Conservation (phyloP, 2,797 vertebrate genomes). For the Myotis daubentonii region DNA sequence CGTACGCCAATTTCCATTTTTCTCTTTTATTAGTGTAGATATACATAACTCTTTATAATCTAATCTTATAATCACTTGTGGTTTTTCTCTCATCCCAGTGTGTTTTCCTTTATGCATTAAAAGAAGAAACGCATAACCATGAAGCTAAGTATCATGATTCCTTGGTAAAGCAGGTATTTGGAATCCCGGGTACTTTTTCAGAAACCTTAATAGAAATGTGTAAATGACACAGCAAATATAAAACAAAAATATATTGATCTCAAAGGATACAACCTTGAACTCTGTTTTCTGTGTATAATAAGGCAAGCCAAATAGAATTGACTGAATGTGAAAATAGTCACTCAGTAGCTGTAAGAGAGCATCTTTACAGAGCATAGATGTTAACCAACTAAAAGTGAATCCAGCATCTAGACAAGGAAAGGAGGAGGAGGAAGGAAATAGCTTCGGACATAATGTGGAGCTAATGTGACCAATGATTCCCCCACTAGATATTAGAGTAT, state of each 20-base stretch:
- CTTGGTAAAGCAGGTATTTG: neutral
- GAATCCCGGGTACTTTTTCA: neutral
- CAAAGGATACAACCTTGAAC: neutral
- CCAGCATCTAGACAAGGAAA: neutral
- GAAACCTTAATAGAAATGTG: neutral
- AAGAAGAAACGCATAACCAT: neutral
- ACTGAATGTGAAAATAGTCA: neutral
- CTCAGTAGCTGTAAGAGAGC: neutral
- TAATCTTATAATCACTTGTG: neutral
- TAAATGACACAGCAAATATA: neutral
- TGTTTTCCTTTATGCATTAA: neutral
- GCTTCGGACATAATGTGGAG: neutral
- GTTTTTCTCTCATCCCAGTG: neutral
- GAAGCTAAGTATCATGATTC: neutral
- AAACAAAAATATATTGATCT: constrained; percentile 12
- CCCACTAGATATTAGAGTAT: neutral
- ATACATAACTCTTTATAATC: neutral
- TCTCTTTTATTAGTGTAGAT: too few species aligned
- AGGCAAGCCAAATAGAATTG: neutral
- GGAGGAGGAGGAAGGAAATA: neutral
- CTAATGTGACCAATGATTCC: neutral
- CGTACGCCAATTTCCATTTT: too few species aligned
- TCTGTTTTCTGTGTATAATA: neutral
- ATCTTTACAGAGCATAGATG: neutral
- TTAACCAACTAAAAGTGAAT: neutral